Evolutionary conservation across 2,888 invertebrate genomes (phyloP).

Genomic region (Germaria angustata): DNA sequence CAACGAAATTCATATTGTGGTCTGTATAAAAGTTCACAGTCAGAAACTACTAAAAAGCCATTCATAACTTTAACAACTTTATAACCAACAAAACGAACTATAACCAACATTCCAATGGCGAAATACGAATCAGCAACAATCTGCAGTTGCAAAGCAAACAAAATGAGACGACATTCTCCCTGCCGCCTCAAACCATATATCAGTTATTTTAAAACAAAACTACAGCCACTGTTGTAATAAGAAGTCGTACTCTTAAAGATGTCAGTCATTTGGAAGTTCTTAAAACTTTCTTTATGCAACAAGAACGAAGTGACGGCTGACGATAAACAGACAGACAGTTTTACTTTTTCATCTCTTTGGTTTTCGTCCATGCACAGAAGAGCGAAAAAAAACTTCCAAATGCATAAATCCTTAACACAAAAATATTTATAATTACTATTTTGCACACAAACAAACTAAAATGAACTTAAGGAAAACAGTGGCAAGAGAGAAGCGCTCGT

Average conservation of each 20-base stretch:
- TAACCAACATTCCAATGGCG: background rate
- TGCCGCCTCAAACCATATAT: slow-evolving; percentile 2
- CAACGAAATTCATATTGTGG: slow-evolving; percentile 46
- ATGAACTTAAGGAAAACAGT: background rate
- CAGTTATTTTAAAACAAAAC: slow-evolving; percentile 1
- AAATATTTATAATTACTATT: background rate
- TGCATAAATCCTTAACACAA: too few species aligned
- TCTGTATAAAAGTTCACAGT: slow-evolving; percentile 42
- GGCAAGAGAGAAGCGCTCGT: background rate
- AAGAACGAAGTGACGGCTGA: background rate
- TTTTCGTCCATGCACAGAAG: background rate
- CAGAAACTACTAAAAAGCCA: slow-evolving; percentile 30
- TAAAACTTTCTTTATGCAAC: slow-evolving; percentile 3
- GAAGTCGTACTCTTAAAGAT: slow-evolving; percentile 31
- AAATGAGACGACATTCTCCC: background rate
- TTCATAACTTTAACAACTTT: slow-evolving; percentile 49
- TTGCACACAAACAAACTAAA: background rate
- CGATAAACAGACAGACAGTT: background rate
- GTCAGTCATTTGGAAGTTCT: slow-evolving; percentile 47
- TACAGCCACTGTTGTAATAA: slow-evolving; percentile 17
- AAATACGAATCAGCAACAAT: background rate
- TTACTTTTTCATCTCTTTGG: background rate
- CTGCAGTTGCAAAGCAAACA: background rate
- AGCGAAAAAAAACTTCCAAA: background rate
- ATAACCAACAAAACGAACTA: background rate